Evolutionary conservation across 2,113 vertebrate genomes (phyloP).

Genomic region (Sebastes schlegelii): DNA sequence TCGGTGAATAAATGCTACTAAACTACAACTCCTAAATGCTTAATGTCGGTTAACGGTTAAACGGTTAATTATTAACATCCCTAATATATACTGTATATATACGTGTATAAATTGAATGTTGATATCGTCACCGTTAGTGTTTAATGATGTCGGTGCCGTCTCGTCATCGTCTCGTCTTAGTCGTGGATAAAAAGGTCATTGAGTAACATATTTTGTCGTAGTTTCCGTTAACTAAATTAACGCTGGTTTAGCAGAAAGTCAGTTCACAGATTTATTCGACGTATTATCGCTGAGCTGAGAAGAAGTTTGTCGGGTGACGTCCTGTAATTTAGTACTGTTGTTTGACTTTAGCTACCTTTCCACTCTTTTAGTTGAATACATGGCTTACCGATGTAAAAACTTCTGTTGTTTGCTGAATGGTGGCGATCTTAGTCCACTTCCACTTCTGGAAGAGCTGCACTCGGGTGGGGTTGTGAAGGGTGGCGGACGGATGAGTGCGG

Average conservation of each 20-base stretch:
- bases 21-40: too few relatives aligned
- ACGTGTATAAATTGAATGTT: too few relatives aligned
- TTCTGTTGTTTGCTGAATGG: conserved; percentile 94
- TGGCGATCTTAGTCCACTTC: conserved; percentile 95
- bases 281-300: not conserved
- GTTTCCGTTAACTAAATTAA: too few relatives aligned
- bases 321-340: not conserved
- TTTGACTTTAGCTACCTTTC: not conserved
- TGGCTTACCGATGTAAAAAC: conserved; percentile 92
- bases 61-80: too few relatives aligned
- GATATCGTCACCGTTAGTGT: too few relatives aligned
- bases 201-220: too few relatives aligned
- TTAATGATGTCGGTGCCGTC: too few relatives aligned
- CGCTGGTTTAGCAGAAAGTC: not conserved
- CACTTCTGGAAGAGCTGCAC: conserved; percentile 94
- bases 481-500: conserved; percentile 92
- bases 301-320: not conserved
- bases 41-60: too few relatives aligned
- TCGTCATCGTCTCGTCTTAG: too few relatives aligned
- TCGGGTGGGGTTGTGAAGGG: conserved; percentile 91
- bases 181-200: too few relatives aligned
- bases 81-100: too few relatives aligned
- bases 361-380: not conserved
- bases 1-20: too few relatives aligned
- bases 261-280: not conserved